Evolutionary conservation across 2,113 vertebrate species (phyloP), one percentile per base, ranked within the genome.

Genomic region (Alexandromys fortis): DNA sequence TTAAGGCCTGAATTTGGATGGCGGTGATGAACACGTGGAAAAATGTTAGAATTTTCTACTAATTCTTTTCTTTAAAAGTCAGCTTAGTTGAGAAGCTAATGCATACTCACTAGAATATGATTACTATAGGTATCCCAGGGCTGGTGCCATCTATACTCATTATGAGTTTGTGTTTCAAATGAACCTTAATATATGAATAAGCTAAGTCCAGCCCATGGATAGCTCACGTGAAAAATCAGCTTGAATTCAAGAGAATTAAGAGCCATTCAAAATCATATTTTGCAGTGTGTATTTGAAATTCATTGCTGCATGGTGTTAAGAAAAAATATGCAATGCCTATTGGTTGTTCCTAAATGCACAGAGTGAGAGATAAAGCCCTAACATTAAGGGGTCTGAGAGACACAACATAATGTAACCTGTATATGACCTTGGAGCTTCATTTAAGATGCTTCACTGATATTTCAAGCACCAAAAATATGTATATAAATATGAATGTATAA

Each of bases 111-210:
- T 52, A 38, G 30, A 30, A 2, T n/a, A 22, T n/a, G 49, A 58
- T 91, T 82, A 38, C 65, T 81, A 42, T 4, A 92, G 19, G 38
- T n/a, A 61, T 24, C 13, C 61, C 47, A 75, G 82, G 45, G 58
- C 35, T 5, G 52, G 45, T 89, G 42, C 49, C 67, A 70, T 5
- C 13, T 82, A 21, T 73, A 89, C 49, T 5, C 33, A 38, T 58
- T 87, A 61, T 65, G 26, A 45, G 63, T 89, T 95, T 94, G 93
- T 68, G 55, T 92, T 93, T 81, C 11, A 85, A 75, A 89, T 85
- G 78, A 73, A 89, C 65, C 68, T 3, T 61, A 76, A 5, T 79
- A 42, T 47, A 91, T 67, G 61, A 81, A 10, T 52, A 89, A 72
- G 45, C 17, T 61, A 91, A 85, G 65, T 33, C 0, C 21, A 88